These are phyloP conservation scores for Menidia menidia DNA, from an alignment of 2,797 vertebrate genomes.

Conservation along the genomic window DNA sequence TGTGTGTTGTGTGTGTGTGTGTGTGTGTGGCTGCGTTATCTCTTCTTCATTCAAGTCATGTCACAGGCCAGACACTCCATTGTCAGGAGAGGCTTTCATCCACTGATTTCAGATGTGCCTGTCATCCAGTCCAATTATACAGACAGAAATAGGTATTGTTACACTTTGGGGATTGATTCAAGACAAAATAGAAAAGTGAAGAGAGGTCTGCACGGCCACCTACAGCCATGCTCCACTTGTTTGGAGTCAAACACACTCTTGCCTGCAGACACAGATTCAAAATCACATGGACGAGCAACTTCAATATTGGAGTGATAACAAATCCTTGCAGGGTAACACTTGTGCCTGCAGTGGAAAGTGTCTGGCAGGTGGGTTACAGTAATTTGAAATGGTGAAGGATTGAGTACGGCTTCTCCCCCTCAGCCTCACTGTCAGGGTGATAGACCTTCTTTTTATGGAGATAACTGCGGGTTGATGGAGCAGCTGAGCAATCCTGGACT, in stretches of 20 bases:
- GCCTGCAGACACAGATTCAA: constrained; percentile 51
- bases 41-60: constrained; percentile 86
- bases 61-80: constrained; percentile 85
- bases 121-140: constrained; percentile 88
- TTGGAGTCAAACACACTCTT: constrained; percentile 37
- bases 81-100: constrained; percentile 86
- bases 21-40: constrained; percentile 63
- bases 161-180: constrained; percentile 85
- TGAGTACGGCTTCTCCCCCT: constrained; percentile 39
- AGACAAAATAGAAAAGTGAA: constrained; percentile 84
- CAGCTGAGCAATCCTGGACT: constrained; percentile 52
- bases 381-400: constrained; percentile 62
- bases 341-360: constrained; percentile 52
- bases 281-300: constrained; percentile 72
- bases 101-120: constrained; percentile 84
- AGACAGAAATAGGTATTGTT: constrained; percentile 87
- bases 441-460: constrained; percentile 68
- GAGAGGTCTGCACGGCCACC: constrained; percentile 74
- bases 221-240: constrained; percentile 54
- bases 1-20: constrained; percentile 23
- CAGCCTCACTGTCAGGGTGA: constrained; percentile 48
- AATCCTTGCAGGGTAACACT: constrained; percentile 63
- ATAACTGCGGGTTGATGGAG: constrained; percentile 62
- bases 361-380: constrained; percentile 61
- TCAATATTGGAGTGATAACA: constrained; percentile 72